Conservation (phyloP, 2,888 invertebrate genomes). For the Pachymerium ferrugineum region DNA sequence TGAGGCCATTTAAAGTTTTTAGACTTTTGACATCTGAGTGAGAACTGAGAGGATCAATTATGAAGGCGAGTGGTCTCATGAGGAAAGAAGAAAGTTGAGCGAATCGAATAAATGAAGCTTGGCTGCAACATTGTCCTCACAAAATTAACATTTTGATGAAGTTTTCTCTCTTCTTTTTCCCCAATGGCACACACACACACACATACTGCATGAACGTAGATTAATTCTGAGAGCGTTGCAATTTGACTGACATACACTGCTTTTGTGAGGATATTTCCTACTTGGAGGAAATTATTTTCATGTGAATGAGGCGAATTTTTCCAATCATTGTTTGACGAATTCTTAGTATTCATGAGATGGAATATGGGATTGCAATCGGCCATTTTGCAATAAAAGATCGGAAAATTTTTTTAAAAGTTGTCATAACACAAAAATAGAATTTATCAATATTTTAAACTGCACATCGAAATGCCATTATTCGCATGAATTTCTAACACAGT, state of each 20-base stretch:
- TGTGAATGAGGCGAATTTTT: too few species aligned
- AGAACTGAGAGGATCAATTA: background rate
- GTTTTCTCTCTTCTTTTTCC: background rate
- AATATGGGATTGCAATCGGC: too few species aligned
- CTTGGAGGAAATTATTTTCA: background rate
- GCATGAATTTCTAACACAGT: too few species aligned
- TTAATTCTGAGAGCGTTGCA: background rate
- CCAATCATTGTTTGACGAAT: too few species aligned
- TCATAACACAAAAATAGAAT: too few species aligned
- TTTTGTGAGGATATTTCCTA: background rate
- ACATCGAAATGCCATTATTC: too few species aligned
- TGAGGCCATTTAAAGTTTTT: background rate
- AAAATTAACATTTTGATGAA: slow-evolving; percentile 13
- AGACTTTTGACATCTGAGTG: background rate
- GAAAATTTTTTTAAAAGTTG: too few species aligned
- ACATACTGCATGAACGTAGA: too few species aligned
- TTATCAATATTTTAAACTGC: too few species aligned
- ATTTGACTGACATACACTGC: background rate
- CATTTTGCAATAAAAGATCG: too few species aligned
- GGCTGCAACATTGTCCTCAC: slow-evolving; percentile 8
- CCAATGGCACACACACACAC: background rate
- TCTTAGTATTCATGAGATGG: too few species aligned
- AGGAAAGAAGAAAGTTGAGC: slow-evolving; percentile 3
- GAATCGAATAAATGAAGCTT: slow-evolving; percentile 13
- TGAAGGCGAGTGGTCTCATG: background rate